phyloP scores from a whole-genome alignment of 2,888 invertebrate genomes.

The Seladonia tumulorum region DNA sequence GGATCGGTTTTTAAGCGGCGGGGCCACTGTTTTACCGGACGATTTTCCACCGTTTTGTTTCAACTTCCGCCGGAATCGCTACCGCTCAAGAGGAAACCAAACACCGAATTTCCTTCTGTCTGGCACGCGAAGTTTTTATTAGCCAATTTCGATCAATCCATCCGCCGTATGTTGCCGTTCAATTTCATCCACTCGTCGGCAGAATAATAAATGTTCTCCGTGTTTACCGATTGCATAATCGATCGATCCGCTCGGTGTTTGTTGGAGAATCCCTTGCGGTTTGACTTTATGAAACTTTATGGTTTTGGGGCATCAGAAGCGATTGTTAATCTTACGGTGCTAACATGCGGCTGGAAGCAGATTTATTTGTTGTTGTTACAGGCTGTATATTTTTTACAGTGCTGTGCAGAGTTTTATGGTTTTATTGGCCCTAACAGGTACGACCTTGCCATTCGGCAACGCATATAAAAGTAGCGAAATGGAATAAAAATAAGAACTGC shows the following conservation, averaged over 20 bases:
- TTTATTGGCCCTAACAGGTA: background rate
- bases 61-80: conserved; percentile 4
- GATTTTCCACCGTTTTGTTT: conserved; percentile 2
- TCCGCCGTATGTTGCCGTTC: background rate
- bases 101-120: background rate
- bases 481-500: background rate
- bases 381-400: background rate
- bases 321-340: background rate
- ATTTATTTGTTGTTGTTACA: background rate
- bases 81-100: background rate
- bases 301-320: background rate
- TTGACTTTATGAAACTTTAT: background rate
- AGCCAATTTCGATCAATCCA: background rate
- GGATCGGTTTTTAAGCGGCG: conserved; percentile 22
- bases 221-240: background rate
- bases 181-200: background rate
- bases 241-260: background rate
- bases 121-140: background rate
- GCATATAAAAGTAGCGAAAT: background rate
- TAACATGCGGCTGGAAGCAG: background rate
- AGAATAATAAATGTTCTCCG: background rate
- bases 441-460: background rate
- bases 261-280: background rate
- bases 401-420: background rate
- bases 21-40: background rate